Percentiles rank a stretch among this genome's conserved stretches.
Conservation (phyloP, 2,113 vertebrate genomes). For the Suricata suricatta region DNA sequence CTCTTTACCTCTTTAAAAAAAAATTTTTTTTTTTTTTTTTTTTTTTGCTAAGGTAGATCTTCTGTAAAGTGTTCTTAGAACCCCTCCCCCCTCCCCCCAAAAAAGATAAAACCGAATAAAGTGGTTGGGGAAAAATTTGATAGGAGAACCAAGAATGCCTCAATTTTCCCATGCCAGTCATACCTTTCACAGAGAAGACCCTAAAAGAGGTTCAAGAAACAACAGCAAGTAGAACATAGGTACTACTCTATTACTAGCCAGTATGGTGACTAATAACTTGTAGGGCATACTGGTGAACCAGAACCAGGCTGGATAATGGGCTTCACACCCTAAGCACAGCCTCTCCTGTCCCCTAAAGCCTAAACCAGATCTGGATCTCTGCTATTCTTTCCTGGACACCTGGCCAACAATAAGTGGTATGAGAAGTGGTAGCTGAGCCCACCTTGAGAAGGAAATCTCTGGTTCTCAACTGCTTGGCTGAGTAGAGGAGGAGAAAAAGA, state of each 20-base stretch:
- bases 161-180: background rate
- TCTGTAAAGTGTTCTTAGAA: background rate
- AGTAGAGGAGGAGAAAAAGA: background rate
- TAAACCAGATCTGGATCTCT: background rate
- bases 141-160: background rate
- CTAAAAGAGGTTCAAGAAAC: background rate
- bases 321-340: background rate
- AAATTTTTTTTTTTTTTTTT: no score
- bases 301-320: background rate
- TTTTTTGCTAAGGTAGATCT: background rate
- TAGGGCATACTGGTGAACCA: background rate
- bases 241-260: background rate
- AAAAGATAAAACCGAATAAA: background rate
- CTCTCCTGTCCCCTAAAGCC: background rate
- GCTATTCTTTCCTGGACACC: background rate
- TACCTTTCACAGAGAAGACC: background rate
- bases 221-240: background rate
- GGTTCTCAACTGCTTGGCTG: background rate
- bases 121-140: background rate
- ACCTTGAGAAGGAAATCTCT: background rate
- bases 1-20: no score
- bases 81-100: no score
- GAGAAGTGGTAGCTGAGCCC: background rate
- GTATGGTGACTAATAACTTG: background rate
- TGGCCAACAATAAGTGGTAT: background rate